Percentiles rank a stretch among this genome's conserved stretches.
phyloP scores from a whole-genome alignment of 2,113 vertebrate genomes.

The Solenodon paradoxus region DNA sequence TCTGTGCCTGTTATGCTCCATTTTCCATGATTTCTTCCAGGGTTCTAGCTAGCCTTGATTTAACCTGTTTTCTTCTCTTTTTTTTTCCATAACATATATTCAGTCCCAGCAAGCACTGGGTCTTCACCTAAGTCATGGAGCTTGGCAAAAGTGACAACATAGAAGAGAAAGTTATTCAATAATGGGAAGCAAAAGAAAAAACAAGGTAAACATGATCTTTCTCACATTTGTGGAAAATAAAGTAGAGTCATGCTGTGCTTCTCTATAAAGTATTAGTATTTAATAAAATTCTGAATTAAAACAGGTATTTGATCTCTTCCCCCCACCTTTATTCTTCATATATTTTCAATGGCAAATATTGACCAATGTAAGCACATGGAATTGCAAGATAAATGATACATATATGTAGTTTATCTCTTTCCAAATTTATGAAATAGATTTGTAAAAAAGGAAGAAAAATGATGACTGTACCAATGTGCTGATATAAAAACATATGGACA shows the following conservation, averaged over 20 bases:
- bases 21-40: background rate
- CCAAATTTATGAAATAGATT: background rate
- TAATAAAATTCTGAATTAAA: background rate
- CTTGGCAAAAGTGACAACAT: background rate
- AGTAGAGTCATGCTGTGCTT: background rate
- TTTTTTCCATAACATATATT: background rate
- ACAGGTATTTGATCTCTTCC: background rate
- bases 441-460: background rate
- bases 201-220: background rate
- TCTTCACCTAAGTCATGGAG: background rate
- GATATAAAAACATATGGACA: background rate
- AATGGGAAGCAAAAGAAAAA: background rate
- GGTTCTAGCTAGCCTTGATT: background rate
- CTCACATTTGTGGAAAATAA: conserved; percentile 7
- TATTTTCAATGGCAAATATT: background rate
- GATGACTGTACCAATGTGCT: background rate
- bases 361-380: background rate
- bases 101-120: background rate
- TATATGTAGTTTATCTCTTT: background rate
- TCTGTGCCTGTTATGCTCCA: background rate
- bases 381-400: background rate
- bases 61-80: background rate
- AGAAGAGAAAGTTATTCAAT: background rate
- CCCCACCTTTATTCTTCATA: background rate
- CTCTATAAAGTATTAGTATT: background rate